Evolutionary conservation across 2,888 invertebrate species (phyloP).

Genomic region (Thysanoteuthis rhombus): DNA sequence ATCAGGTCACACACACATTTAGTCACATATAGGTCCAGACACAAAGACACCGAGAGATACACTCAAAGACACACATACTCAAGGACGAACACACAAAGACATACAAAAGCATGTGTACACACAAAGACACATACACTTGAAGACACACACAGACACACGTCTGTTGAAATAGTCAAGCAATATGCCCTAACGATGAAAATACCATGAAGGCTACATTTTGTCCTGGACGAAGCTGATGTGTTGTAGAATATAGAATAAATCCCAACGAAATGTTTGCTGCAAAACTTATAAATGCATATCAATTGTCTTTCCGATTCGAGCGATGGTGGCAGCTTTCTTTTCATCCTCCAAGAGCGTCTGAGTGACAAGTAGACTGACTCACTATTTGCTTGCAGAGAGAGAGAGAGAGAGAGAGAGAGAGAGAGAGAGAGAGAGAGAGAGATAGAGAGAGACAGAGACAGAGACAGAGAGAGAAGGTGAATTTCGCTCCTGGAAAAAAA

Average conservation of each 20-base stretch:
- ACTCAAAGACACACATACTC: too few relatives aligned
- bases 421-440: background rate
- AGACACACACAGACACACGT: too few relatives aligned
- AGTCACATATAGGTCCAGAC: too few relatives aligned
- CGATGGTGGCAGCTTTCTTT: background rate
- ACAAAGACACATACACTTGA: too few relatives aligned
- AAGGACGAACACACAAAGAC: too few relatives aligned
- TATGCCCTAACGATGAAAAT: background rate
- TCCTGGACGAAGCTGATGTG: background rate
- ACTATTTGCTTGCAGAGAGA: background rate
- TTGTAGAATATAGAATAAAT: background rate
- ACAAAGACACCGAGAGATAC: too few relatives aligned
- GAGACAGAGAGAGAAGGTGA: background rate
- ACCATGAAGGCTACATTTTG: background rate
- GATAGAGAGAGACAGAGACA: background rate
- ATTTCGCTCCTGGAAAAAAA: background rate
- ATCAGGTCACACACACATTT: too few relatives aligned
- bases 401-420: background rate
- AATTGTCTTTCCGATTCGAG: background rate
- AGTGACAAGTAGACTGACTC: background rate
- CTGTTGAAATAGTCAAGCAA: too few relatives aligned
- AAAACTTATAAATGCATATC: background rate
- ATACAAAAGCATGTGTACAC: too few relatives aligned
- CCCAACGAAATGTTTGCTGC: background rate
- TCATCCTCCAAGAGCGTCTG: background rate